Base-by-base conservation (phyloP, 2,113 vertebrate genomes). In the Talpa occidentalis region DNA sequence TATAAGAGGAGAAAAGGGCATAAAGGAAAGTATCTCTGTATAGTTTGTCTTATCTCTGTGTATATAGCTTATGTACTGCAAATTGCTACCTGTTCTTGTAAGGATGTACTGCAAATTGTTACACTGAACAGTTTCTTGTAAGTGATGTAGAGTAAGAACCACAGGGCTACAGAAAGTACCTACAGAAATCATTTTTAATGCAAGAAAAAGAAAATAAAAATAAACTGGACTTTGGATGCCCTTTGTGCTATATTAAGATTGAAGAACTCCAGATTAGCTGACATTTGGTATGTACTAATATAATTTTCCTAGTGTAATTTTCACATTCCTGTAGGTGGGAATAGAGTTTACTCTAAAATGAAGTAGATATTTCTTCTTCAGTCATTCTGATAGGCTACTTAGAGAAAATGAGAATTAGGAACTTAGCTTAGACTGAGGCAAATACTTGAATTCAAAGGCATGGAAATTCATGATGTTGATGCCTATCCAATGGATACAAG, bases 301-400 rank as follows among this genome's bases (percentile, higher is more conserved):
- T 73, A 85, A 91, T 32, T 62, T 87, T 81, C 56, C 14, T 79
- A 28, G 54, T 56, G 22, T 91, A 81, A 66, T 76, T 87, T 87
- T 80, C n/a, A 81, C 54, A 69, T 37, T 24, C 10, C 16, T 35
- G 4, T 91, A 49, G n/a, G 19, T 69, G n/a, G 83, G 16, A 90
- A 64, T 49, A 74, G 26, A 47, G 12, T 69, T 16, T 67, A 60
- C 60, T 28, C 66, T 77, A 62, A 60, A 52, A 84, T 54, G 35
- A 88, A 95, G 42, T 17, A 44, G 24, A 5, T 83, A 37, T 52
- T 42, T 74, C 47, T 60, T 91, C 30, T 95, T 59, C 37, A 77
- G 49, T 52, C 76, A 76, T 70, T 17, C 52, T 88, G 3, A 30
- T 77, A 92, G 19, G n/a, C 35, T 30, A n/a, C 32, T 78, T 83